phyloP scores from a whole-genome alignment of 2,888 invertebrate species.

The Matsumyia berberina region DNA sequence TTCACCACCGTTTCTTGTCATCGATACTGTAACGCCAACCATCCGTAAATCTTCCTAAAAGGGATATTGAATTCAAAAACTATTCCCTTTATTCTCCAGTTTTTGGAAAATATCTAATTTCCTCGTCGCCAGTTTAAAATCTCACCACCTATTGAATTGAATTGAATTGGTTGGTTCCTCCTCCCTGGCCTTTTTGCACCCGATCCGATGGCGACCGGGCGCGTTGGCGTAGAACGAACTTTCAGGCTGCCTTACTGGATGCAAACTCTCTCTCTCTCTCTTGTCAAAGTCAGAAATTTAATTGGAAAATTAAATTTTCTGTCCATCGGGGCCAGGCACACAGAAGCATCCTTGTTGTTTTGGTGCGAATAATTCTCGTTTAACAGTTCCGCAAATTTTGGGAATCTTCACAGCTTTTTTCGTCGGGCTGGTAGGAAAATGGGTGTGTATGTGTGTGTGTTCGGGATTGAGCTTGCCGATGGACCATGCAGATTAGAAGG shows the following conservation, averaged over 20 bases:
- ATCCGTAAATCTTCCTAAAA: background rate
- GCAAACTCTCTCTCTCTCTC: conserved; percentile 2
- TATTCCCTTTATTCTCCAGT: conserved; percentile 3
- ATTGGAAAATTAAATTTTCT: conserved; percentile 66
- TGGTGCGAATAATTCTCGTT: conserved; percentile 45
- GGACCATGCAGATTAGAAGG: conserved; percentile 10
- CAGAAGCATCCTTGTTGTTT: conserved; percentile 15
- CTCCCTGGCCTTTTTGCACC: background rate
- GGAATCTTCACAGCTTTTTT: conserved; percentile 26
- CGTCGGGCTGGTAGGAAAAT: too few relatives aligned
- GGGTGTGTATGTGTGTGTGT: background rate
- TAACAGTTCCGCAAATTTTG: conserved; percentile 37
- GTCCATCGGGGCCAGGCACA: background rate
- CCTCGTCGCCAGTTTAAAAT: background rate
- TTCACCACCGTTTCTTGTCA: conserved; percentile 1
- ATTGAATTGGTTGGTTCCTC: background rate
- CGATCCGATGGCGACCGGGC: background rate
- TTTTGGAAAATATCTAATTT: background rate
- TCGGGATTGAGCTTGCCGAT: conserved; percentile 46
- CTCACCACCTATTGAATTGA: conserved; percentile 12
- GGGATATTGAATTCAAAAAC: conserved; percentile 18
- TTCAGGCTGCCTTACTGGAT: conserved; percentile 7
- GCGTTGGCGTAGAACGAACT: background rate
- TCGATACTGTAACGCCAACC: conserved; percentile 4
- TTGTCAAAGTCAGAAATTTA: conserved; percentile 62